Base-by-base conservation (phyloP, 2,888 invertebrate species). In the Drosophila dives region DNA sequence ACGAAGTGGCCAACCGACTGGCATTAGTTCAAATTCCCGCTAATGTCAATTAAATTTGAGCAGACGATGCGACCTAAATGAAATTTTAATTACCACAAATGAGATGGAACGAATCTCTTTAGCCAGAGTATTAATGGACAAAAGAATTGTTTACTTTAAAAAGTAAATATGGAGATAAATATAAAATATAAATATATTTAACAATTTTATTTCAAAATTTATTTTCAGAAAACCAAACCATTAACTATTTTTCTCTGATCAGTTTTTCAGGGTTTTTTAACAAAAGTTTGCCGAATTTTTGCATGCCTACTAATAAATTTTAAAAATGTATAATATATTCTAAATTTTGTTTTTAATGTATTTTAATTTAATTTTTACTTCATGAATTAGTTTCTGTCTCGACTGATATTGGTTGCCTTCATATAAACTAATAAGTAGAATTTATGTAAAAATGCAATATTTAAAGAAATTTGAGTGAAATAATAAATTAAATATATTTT, bases 51-150 rank as follows among this genome's bases (percentile, higher is more conserved):
- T 86, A 86, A 84, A 86, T 86, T 89, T 72, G 74, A 83, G 67
- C 86, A 68, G 69, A 85, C 72, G 66, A 67, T 61, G 80, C 64
- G 49, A 48, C 56, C 77, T 45, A 86, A 86, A 86, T 86, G 87
- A 76, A 86, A 86, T 76, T 86, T 90, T 86, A 86, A 86, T 86
- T 86, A 86, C 85, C 87, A 80, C 85, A 81, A 86, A 90, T 90
- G 84, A 84, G 84, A 72, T 60, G 53, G 33, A 29, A 32, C 8
- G 50, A 42, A 65, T 29, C 64, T 63, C 61, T 55, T 55, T 10
- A 59, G 40, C 54, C 20, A 34, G 33, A 26, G 12, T 48, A 38
- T n/a, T 63, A 80, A 80, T 70, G 68, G 53, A 42, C 49, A 70
- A 51, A 36, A 42, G 59, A 69, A 82, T 74, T 61, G 58, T 23